These are phyloP conservation scores for Pristiophorus japonicus DNA, from an alignment of 2,113 vertebrate species.

Conservation along the genomic window DNA sequence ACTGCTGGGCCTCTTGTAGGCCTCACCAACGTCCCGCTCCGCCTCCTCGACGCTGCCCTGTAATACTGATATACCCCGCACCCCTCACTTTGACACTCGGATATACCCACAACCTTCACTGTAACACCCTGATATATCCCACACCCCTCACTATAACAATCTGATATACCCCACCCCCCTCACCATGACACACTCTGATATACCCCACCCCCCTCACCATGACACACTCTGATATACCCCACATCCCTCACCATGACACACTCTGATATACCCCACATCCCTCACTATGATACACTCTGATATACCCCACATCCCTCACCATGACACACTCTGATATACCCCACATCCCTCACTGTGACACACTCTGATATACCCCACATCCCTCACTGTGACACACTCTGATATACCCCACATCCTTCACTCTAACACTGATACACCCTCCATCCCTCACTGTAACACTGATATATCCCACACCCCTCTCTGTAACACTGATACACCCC, in stretches of 20 bases:
- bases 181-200: not conserved
- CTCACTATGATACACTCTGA: not conserved
- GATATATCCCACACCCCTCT: too few relatives aligned
- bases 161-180: not conserved
- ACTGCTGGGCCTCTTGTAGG: too few relatives aligned
- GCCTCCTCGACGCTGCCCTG: too few relatives aligned
- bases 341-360: too few relatives aligned
- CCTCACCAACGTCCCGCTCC: too few relatives aligned
- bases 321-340: not conserved
- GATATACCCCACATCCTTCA: conserved; percentile 1
- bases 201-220: not conserved
- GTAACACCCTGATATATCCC: not conserved
- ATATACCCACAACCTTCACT: conserved; percentile 9
- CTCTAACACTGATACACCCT: not conserved
- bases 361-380: not conserved
- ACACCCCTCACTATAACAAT: not conserved
- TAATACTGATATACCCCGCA: not conserved
- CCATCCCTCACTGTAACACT: not conserved
- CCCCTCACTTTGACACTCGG: not conserved
- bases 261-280: not conserved
- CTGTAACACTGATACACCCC: too few relatives aligned
- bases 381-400: not conserved
- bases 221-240: not conserved
- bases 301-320: not conserved
- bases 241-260: not conserved